Evolutionary conservation across 2,797 vertebrate genomes (phyloP).

Genomic region (Aulostomus chinensis): DNA sequence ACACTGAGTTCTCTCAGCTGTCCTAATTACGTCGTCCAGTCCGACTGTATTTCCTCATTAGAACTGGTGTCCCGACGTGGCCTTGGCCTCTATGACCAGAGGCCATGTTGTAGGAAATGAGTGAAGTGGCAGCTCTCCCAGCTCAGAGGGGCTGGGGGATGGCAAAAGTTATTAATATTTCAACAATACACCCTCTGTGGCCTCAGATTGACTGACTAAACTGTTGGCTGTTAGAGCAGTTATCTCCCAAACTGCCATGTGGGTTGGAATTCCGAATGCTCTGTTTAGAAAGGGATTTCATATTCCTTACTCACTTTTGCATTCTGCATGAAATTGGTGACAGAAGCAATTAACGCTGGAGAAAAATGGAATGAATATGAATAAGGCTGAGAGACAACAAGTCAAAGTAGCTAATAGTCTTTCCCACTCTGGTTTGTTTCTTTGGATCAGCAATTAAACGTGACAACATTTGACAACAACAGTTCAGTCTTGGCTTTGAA

Average conservation of each 20-base stretch:
- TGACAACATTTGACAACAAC: no score
- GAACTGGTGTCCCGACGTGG: conserved; percentile 40
- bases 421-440: conserved; percentile 12
- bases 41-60: conserved; percentile 41
- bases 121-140: conserved; percentile 63
- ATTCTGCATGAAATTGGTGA: conserved; percentile 38
- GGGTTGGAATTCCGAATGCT: conserved; percentile 38
- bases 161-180: conserved; percentile 70
- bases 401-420: conserved; percentile 7
- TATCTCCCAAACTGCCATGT: conserved; percentile 48
- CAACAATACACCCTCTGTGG: conserved; percentile 61
- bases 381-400: conserved; percentile 34
- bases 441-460: background rate
- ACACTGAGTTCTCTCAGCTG: conserved; percentile 29
- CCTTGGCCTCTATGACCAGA: conserved; percentile 50
- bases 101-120: conserved; percentile 57
- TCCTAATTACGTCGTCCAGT: conserved; percentile 52
- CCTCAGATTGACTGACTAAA: conserved; percentile 62
- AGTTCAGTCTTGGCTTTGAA: background rate
- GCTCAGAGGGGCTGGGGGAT: conserved; percentile 43
- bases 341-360: conserved; percentile 40
- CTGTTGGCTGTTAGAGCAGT: conserved; percentile 44
- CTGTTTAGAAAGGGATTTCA: conserved; percentile 34
- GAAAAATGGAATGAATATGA: conserved; percentile 37
- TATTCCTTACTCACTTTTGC: conserved; percentile 37